phyloP scores from a whole-genome alignment of 2,888 invertebrate species.

The Drosophila fulvimacula region DNA sequence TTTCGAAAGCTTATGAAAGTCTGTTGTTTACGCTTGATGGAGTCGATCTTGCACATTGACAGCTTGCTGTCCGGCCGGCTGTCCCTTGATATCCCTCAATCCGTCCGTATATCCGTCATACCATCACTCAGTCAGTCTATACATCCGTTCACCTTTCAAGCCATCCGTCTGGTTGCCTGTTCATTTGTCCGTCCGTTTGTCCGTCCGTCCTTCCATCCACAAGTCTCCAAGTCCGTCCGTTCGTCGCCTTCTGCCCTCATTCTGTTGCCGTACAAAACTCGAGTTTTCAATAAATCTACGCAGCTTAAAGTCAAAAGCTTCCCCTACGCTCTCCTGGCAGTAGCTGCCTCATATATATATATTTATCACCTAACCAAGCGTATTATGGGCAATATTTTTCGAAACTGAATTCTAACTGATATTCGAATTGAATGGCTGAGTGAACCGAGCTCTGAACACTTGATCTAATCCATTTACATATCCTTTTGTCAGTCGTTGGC shows the following conservation, averaged over 20 bases:
- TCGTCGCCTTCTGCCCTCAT: too few relatives aligned
- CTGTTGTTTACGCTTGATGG: background rate
- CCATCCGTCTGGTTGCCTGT: background rate
- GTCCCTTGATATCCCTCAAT: fast-evolving
- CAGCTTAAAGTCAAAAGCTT: background rate
- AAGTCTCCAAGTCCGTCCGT: too few relatives aligned
- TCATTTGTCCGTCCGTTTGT: background rate
- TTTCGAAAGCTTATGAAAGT: background rate
- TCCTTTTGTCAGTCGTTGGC: slow-evolving; percentile 7
- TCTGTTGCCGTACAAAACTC: too few relatives aligned
- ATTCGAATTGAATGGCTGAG: background rate
- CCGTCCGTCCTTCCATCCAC: background rate
- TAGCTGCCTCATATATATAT: background rate
- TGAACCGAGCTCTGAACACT: background rate
- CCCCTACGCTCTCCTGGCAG: background rate
- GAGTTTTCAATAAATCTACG: too few relatives aligned
- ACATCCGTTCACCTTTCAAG: background rate
- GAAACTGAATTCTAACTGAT: background rate
- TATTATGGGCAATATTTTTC: background rate
- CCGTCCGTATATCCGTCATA: background rate
- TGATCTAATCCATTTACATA: slow-evolving; percentile 31
- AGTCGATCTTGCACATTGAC: background rate
- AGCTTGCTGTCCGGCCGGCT: background rate
- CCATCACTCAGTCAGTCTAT: background rate
- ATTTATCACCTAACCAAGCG: background rate